Conservation (phyloP, 1,140 invertebrate species). For the Holotrichia oblita region DNA sequence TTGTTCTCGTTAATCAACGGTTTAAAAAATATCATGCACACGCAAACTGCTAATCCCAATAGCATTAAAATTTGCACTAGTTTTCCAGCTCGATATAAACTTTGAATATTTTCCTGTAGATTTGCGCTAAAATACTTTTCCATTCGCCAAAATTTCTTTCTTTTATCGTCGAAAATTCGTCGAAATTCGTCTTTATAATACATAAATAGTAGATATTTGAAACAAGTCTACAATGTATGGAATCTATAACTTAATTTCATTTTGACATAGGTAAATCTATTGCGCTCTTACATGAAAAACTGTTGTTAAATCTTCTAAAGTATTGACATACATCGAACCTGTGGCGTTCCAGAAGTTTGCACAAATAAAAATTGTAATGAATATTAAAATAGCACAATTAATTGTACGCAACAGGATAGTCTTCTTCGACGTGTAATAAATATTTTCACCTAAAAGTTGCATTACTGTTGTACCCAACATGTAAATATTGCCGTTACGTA, state of each 20-base stretch:
- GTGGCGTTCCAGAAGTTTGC: not conserved
- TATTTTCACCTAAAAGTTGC: not conserved
- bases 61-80: not conserved
- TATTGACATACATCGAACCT: not conserved
- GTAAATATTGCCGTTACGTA: constrained; percentile 1
- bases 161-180: not conserved
- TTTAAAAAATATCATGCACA: constrained; percentile 3
- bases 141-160: not conserved
- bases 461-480: not conserved
- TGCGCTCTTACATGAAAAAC: not conserved
- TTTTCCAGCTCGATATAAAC: not conserved
- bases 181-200: not conserved
- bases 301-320: constrained; percentile 5
- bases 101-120: not conserved
- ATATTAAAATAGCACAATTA: not conserved
- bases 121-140: not conserved
- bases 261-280: not conserved
- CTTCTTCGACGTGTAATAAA: not conserved
- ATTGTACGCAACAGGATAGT: not conserved
- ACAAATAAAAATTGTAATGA: not conserved
- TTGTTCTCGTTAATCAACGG: not conserved
- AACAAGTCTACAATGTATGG: not conserved
- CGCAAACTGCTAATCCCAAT: not conserved
- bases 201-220: not conserved
- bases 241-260: not conserved